Conservation (phyloP, 37 sponge, comb jelly and placozoan genomes). For the Oopsacas minuta region DNA sequence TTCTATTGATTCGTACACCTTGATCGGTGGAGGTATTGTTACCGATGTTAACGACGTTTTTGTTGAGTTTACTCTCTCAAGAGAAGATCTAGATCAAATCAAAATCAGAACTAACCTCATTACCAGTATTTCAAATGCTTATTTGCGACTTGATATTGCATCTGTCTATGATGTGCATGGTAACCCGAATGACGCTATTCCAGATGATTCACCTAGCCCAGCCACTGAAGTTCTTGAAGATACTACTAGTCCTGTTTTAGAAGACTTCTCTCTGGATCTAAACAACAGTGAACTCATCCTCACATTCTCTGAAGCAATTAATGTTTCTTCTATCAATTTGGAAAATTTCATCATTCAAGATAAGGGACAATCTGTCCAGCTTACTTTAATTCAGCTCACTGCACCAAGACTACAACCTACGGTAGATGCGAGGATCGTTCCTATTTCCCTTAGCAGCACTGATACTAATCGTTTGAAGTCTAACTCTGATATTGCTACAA, state of each 20-base stretch:
- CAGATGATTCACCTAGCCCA: constrained; percentile 10
- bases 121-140: constrained; percentile 36
- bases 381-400: background rate
- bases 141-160: constrained; percentile 23
- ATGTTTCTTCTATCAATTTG: constrained; percentile 31
- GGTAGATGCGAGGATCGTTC: constrained; percentile 20
- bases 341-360: constrained; percentile 35
- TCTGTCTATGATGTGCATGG: constrained; percentile 38
- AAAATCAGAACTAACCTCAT: constrained; percentile 45
- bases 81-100: constrained; percentile 40
- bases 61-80: constrained; percentile 30
- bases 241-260: constrained; percentile 39
- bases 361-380: background rate
- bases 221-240: constrained; percentile 36
- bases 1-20: background rate
- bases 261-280: constrained; percentile 51
- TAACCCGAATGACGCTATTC: constrained; percentile 28
- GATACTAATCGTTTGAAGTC: constrained; percentile 63
- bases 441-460: constrained; percentile 23
- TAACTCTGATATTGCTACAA: constrained; percentile 32
- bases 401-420: background rate
- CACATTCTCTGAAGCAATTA: constrained; percentile 65
- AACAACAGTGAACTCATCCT: constrained; percentile 43
- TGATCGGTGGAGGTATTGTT: constrained; percentile 39
- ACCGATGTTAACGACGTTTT: constrained; percentile 34